Conservation (phyloP, 2,113 vertebrate genomes). For the Pyrgilauda ruficollis region DNA sequence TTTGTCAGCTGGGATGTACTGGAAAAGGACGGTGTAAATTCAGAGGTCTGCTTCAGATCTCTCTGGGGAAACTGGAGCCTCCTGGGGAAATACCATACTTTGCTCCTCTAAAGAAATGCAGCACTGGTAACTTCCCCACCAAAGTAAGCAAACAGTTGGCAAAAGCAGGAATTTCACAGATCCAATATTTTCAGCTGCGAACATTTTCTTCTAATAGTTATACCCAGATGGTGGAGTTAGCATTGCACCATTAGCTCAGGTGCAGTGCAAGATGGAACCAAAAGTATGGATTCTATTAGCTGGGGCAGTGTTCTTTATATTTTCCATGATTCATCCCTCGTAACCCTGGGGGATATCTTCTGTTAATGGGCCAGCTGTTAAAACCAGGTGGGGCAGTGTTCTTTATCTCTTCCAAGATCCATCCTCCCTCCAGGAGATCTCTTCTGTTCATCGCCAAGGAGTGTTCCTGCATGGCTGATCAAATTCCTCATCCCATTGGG, state of each 20-base stretch:
- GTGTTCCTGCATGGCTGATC: not conserved
- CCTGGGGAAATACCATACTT: not conserved
- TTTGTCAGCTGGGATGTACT: not conserved
- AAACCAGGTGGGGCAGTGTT: not conserved
- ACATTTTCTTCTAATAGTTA: not conserved
- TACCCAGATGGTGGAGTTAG: not conserved
- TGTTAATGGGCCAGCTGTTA: not conserved
- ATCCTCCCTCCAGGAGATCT: not conserved
- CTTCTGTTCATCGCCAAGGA: accelerated
- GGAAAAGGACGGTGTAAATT: not conserved
- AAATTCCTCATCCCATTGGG: not conserved
- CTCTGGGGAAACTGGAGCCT: not conserved
- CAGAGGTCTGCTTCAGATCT: not conserved
- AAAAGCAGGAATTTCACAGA: not conserved
- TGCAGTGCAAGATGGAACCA: not conserved
- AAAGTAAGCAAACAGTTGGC: not conserved
- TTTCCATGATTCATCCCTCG: not conserved
- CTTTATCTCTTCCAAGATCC: not conserved
- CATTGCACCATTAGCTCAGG: not conserved
- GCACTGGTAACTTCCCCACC: not conserved
- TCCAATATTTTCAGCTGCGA: not conserved
- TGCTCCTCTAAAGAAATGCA: not conserved
- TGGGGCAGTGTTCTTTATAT: not conserved
- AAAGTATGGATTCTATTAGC: not conserved
- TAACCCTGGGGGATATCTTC: not conserved